These are phyloP conservation scores for Python bivittatus DNA, from an alignment of 2,113 vertebrate genomes.

Conservation along the genomic window DNA sequence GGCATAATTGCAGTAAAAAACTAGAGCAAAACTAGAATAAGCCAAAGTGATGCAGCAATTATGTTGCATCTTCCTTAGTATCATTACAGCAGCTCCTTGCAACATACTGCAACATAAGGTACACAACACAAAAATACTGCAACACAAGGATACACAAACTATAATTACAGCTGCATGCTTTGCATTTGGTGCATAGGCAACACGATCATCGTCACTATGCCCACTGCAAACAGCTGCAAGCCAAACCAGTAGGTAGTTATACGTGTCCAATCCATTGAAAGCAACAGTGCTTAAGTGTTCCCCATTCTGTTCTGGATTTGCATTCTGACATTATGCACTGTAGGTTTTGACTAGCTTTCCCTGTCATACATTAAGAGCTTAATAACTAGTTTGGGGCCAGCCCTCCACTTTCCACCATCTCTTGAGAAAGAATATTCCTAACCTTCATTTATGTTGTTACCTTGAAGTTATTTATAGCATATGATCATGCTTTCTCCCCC, in stretches of 20 bases:
- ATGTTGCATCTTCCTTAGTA: not conserved
- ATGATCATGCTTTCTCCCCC: slow-evolving; percentile 36
- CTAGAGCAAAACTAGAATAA: not conserved
- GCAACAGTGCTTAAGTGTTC: not conserved
- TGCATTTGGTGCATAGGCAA: not conserved
- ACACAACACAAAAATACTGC: not conserved
- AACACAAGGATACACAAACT: not conserved
- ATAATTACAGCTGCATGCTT: not conserved
- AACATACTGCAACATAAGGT: not conserved
- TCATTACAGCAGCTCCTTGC: not conserved
- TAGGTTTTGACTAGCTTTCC: slow-evolving; percentile 17
- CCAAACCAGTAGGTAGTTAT: not conserved
- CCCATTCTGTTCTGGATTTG: not conserved
- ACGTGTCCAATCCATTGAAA: not conserved
- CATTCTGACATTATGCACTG: not conserved
- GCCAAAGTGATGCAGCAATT: not conserved
- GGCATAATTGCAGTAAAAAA: not conserved
- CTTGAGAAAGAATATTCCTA: slow-evolving; percentile 67
- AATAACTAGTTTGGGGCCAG: slow-evolving; percentile 50
- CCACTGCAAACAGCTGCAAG: not conserved
- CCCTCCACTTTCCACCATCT: slow-evolving; percentile 48
- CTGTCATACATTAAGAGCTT: slow-evolving; percentile 39
- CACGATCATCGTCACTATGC: not conserved
- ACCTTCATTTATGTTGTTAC: slow-evolving; percentile 68
- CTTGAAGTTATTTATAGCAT: slow-evolving; percentile 71